These are phyloP conservation scores for Otus sunia DNA, from an alignment of 2,113 vertebrate genomes.

Conservation along the genomic window DNA sequence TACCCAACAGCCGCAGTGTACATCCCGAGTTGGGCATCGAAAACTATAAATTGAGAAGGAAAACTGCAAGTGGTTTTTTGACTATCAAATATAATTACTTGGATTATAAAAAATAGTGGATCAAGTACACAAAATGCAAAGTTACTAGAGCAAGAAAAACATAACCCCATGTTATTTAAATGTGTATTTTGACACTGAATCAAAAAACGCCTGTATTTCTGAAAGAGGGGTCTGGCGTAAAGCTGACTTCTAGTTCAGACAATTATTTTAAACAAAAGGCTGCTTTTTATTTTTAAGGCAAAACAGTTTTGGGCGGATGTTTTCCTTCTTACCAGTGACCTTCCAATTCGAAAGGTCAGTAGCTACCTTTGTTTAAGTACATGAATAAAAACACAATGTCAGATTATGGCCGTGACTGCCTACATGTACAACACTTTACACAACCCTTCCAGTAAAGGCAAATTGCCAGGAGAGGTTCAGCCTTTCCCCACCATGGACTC, in stretches of 20 bases:
- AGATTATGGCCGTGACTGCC: not conserved
- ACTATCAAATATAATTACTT: not conserved
- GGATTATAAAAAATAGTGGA: not conserved
- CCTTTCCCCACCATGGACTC: not conserved
- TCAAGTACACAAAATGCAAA: not conserved
- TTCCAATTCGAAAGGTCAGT: not conserved
- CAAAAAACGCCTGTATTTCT: not conserved
- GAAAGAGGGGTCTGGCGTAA: not conserved
- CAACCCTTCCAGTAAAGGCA: not conserved
- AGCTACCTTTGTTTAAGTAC: not conserved
- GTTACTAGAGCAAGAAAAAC: not conserved
- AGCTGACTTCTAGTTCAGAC: not conserved
- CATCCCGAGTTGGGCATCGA: not conserved
- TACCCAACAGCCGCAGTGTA: not conserved
- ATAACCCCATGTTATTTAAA: rapidly evolving
- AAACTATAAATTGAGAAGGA: not conserved
- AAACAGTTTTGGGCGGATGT: not conserved
- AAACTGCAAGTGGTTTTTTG: not conserved
- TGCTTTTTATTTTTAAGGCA: not conserved
- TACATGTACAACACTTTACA: not conserved
- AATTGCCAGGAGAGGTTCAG: not conserved
- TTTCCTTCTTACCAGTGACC: not conserved
- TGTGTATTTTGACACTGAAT: not conserved
- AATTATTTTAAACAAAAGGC: not conserved
- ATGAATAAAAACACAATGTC: not conserved